phyloP scores from a whole-genome alignment of 2,888 invertebrate species.

The Ochropacha duplaris region DNA sequence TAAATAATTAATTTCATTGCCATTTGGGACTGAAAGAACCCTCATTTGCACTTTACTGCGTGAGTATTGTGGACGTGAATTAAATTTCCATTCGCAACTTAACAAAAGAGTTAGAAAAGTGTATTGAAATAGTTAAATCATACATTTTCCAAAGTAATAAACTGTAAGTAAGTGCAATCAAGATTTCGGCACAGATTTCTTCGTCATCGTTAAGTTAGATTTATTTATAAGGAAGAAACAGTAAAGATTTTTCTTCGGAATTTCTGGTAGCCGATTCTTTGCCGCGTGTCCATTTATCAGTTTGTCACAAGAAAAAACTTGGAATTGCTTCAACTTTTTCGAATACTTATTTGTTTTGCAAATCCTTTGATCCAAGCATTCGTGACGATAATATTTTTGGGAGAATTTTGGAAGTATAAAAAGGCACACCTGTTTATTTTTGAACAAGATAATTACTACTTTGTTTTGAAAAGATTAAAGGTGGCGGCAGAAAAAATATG shows the following conservation, averaged over 20 bases:
- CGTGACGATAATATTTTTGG: background rate
- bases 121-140: background rate
- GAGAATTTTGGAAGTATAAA: background rate
- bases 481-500: background rate
- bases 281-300: background rate
- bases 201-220: background rate
- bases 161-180: background rate
- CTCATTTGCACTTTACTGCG: constrained; percentile 44
- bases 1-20: constrained; percentile 54
- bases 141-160: background rate
- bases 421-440: background rate
- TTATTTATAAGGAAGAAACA: constrained; percentile 2
- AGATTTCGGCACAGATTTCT: background rate
- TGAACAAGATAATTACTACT: background rate
- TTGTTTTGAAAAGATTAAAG: background rate
- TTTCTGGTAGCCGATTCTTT: background rate
- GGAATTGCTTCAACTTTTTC: background rate
- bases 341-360: background rate
- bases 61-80: constrained; percentile 20
- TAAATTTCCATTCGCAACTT: constrained; percentile 24
- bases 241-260: background rate
- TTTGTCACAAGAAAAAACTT: background rate
- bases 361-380: background rate
- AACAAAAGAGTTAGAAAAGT: background rate
- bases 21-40: constrained; percentile 38